A percentile compares a stretch with the other conserved stretches of the same genome.
These are phyloP conservation scores for Rhaphigaster nebulosa DNA, from an alignment of 2,888 invertebrate species.

Conservation along the genomic window DNA sequence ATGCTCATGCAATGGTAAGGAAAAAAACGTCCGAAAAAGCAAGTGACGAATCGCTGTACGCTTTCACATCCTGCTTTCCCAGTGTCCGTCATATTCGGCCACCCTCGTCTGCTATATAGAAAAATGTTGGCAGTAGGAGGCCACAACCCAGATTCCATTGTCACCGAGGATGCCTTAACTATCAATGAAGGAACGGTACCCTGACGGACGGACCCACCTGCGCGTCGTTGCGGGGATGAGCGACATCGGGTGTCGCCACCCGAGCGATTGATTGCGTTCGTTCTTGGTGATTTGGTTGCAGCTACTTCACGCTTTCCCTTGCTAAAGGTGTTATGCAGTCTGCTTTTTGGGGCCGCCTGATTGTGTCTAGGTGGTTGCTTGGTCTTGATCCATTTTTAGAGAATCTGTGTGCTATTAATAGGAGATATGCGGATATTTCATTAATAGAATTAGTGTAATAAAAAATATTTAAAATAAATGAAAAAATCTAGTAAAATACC, in stretches of 20 bases:
- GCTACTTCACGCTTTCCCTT: conserved; percentile 47
- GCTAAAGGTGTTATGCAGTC: conserved; percentile 15
- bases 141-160: conserved; percentile 33
- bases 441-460: no score
- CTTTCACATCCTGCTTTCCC: conserved; percentile 39
- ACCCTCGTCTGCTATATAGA: conserved; percentile 4
- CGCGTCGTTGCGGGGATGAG: neutral
- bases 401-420: neutral
- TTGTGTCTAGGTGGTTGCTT: neutral
- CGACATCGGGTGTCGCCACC: conserved; percentile 23
- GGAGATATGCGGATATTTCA: no score
- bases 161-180: conserved; percentile 8
- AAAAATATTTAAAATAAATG: no score
- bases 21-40: neutral
- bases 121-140: neutral
- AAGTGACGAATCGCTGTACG: conserved; percentile 29
- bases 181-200: conserved; percentile 13
- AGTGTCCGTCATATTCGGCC: conserved; percentile 11
- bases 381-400: conserved; percentile 2
- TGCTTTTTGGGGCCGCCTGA: conserved; percentile 16
- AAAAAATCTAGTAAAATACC: no score
- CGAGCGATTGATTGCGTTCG: conserved; percentile 22
- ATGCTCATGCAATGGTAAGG: neutral
- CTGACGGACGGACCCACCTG: neutral
- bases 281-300: neutral